Percentiles rank a stretch among this genome's conserved stretches.
Evolutionary conservation across 2,888 invertebrate species (phyloP).

Genomic region (Holacanthella duospinosa): DNA sequence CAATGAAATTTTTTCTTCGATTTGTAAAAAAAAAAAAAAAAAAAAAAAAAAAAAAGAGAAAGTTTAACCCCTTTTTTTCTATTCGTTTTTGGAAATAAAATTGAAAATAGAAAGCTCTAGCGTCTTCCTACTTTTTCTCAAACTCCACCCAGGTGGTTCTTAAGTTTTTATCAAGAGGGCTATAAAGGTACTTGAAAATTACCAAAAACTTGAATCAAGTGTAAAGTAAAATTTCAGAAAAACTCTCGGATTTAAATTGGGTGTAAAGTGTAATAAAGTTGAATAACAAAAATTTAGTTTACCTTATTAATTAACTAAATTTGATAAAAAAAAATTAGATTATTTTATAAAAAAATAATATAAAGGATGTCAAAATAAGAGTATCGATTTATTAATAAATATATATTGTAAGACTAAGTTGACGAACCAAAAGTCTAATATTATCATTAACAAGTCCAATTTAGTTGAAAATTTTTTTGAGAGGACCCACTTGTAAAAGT

Average conservation of each 20-base stretch:
- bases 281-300: too few species aligned
- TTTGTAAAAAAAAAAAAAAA: too few species aligned
- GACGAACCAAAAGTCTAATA: too few species aligned
- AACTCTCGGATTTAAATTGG: too few species aligned
- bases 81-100: too few species aligned
- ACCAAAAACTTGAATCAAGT: not conserved
- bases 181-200: not conserved
- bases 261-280: too few species aligned
- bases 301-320: too few species aligned
- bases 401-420: too few species aligned
- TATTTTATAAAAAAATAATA: not conserved
- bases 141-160: constrained; percentile 2
- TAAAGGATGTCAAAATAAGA: too few species aligned
- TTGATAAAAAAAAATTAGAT: not conserved
- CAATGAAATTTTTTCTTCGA: not conserved
- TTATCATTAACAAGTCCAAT: too few species aligned
- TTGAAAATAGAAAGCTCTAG: not conserved
- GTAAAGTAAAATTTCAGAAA: not conserved
- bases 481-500: constrained; percentile 27
- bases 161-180: not conserved
- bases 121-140: not conserved
- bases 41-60: not conserved
- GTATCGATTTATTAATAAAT: too few species aligned
- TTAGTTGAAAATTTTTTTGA: not conserved
- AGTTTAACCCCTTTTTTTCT: not conserved